phyloP scores from a whole-genome alignment of 2,888 invertebrate genomes.

The Malacosoma neustria region DNA sequence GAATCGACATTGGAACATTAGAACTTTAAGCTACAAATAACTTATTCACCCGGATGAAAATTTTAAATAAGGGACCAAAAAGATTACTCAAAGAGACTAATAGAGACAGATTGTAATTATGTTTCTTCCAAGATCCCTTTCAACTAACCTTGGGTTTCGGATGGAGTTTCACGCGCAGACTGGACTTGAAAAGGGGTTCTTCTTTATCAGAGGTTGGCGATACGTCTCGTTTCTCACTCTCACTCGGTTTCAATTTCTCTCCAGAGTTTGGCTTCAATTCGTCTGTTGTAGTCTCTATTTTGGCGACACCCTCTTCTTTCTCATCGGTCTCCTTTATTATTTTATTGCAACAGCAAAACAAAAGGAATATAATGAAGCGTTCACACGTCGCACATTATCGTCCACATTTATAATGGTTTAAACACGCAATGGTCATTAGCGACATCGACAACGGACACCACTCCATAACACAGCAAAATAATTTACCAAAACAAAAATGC shows the following conservation, averaged over 20 bases:
- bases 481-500: conserved; percentile 35
- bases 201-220: conserved; percentile 55
- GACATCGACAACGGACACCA: conserved; percentile 41
- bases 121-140: conserved; percentile 20
- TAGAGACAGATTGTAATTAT: conserved; percentile 40
- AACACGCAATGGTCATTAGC: conserved; percentile 31
- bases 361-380: conserved; percentile 49
- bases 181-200: conserved; percentile 67
- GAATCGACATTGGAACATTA: conserved; percentile 10
- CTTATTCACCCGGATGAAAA: conserved; percentile 22
- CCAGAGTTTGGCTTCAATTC: conserved; percentile 59
- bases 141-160: conserved; percentile 63
- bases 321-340: conserved; percentile 53
- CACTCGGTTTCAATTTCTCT: conserved; percentile 34
- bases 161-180: conserved; percentile 52
- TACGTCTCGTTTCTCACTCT: conserved; percentile 28
- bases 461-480: conserved; percentile 42
- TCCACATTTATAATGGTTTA: conserved; percentile 20
- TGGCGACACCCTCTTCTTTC: conserved; percentile 57
- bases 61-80: conserved; percentile 25
- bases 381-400: conserved; percentile 30
- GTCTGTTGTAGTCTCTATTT: conserved; percentile 65
- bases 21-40: conserved; percentile 1
- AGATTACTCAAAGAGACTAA: conserved; percentile 48
- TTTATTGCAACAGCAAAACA: conserved; percentile 64